Conservation (phyloP, 2,888 invertebrate genomes). For the Cataglyphis albicans region DNA sequence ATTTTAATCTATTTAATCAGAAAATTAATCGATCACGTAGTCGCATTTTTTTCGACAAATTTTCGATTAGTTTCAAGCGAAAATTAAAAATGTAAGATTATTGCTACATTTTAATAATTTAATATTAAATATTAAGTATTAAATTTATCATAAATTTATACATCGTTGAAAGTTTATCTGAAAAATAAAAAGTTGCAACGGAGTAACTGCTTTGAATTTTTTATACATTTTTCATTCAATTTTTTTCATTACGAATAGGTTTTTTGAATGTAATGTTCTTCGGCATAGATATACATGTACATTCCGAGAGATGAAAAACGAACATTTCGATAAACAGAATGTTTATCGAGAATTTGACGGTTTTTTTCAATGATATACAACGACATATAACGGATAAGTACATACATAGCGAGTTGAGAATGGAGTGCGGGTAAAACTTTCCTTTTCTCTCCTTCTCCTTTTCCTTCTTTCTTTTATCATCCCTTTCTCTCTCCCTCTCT, state of each 20-base stretch:
- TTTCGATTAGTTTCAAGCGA: background rate
- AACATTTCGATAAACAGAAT: background rate
- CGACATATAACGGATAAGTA: slow-evolving; percentile 69
- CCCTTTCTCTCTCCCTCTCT: slow-evolving; percentile 55
- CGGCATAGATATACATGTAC: slow-evolving; percentile 44
- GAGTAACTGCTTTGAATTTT: background rate
- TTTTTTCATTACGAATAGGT: background rate
- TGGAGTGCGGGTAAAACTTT: slow-evolving; percentile 64
- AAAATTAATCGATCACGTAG: background rate
- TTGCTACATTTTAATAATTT: background rate
- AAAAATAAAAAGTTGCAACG: background rate
- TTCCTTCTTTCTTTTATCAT: slow-evolving; percentile 56
- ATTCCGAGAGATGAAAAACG: background rate
- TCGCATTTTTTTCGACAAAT: background rate
- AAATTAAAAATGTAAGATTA: background rate
- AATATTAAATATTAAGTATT: no score
- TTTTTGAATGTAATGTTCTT: background rate
- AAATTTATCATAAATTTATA: background rate
- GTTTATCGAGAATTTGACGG: slow-evolving; percentile 69
- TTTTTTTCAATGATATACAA: slow-evolving; percentile 65
- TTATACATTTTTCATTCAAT: background rate
- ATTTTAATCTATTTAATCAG: background rate
- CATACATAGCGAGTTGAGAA: slow-evolving; percentile 60
- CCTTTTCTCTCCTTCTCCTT: slow-evolving; percentile 1
- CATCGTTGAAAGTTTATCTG: background rate